Evolutionary conservation across 1,140 invertebrate species (phyloP).

Genomic region (Branchinecta lindahli): DNA sequence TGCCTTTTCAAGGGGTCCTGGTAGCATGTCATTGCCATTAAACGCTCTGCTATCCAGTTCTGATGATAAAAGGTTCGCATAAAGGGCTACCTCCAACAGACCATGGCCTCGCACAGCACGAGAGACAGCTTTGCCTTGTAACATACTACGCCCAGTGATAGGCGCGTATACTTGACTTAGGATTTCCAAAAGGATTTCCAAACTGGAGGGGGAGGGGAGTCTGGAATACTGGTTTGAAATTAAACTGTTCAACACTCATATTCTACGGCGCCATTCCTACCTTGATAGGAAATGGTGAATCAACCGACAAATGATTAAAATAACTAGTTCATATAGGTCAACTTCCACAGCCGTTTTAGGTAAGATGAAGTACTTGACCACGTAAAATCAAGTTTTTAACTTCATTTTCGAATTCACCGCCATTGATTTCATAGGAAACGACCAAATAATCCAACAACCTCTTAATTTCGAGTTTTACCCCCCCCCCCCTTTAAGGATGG

Average conservation of each 20-base stretch:
- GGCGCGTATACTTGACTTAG: too few relatives aligned
- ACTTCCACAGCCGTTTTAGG: constrained; percentile 6
- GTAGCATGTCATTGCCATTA: too few relatives aligned
- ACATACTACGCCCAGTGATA: too few relatives aligned
- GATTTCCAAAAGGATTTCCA: too few relatives aligned
- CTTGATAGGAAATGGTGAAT: background rate
- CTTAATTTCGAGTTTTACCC: background rate
- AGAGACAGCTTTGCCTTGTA: too few relatives aligned
- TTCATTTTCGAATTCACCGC: background rate
- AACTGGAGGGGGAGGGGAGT: constrained; percentile 5
- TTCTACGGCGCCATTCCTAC: background rate
- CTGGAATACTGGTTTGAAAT: too few relatives aligned
- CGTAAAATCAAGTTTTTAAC: background rate
- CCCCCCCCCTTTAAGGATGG: background rate
- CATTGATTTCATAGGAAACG: constrained; percentile 6
- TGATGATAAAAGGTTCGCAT: too few relatives aligned
- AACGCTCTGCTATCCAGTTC: too few relatives aligned
- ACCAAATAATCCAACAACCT: constrained; percentile 9
- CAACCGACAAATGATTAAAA: background rate
- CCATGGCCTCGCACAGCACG: too few relatives aligned
- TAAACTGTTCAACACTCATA: background rate
- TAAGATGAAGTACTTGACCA: background rate
- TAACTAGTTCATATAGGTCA: background rate
- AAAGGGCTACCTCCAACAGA: too few relatives aligned
- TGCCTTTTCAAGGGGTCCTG: too few relatives aligned